Evolutionary conservation across 2,113 vertebrate genomes (phyloP).

Genomic region (Siphamia tubifer): DNA sequence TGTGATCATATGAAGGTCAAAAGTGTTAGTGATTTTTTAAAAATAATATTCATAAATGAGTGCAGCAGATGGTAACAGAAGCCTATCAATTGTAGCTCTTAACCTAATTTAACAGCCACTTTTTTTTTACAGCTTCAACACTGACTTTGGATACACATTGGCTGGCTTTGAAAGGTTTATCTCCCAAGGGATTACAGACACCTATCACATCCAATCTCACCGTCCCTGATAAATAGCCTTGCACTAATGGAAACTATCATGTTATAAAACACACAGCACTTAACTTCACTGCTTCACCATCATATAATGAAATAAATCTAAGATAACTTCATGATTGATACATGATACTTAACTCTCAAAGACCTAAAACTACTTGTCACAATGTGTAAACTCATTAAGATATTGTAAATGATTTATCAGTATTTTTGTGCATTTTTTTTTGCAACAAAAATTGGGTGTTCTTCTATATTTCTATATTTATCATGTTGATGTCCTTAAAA

Average conservation of each 20-base stretch:
- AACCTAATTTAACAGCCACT: neutral
- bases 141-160: neutral
- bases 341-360: too few relatives aligned
- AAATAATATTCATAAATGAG: neutral
- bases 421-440: too few relatives aligned
- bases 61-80: neutral
- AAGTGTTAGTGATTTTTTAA: neutral
- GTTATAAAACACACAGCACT: neutral
- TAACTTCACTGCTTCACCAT: too few relatives aligned
- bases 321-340: too few relatives aligned
- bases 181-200: neutral
- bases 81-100: neutral
- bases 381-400: too few relatives aligned
- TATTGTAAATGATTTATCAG: too few relatives aligned
- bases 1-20: neutral
- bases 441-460: too few relatives aligned
- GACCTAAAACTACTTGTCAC: too few relatives aligned
- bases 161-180: constrained; percentile 9
- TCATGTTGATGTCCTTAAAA: too few relatives aligned
- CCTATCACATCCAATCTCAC: neutral
- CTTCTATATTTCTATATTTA: too few relatives aligned
- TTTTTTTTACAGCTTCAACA: too few relatives aligned
- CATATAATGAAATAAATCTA: too few relatives aligned
- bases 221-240: neutral
- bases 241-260: neutral